Base-by-base conservation (phyloP, 2,113 vertebrate species). In the Cryptotis parvus region DNA sequence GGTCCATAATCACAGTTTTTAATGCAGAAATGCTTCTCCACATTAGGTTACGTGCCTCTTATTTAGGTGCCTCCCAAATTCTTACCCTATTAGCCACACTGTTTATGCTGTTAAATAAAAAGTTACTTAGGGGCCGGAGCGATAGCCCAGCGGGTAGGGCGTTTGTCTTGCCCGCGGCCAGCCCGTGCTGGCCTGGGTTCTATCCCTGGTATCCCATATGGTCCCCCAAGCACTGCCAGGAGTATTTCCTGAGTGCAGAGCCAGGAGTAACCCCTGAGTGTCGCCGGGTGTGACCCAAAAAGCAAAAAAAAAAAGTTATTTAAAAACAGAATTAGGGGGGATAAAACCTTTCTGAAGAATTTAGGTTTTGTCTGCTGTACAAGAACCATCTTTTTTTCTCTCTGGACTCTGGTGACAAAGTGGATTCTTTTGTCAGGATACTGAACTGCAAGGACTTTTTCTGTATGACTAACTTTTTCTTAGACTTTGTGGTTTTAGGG, bases 401-500 rank as follows among this genome's bases (percentile, higher is more conserved):
- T 22, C 10, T 33, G 63, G 33, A 41, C 35, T 70, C 0, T 52
- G 33, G n/a, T 66, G 27, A 35, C 8, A 2, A 45, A 61, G 27
- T 65, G 66, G 2, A 45, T 87, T 80, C 43, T 86, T 18, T 87
- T 63, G 7, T 86, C 6, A 73, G 41, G 39, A 37, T 81, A 58
- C 33, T 91, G 58, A 91, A 9, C 31, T 66, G 15, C 73, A 83
- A 81, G 43, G 27, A 77, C 55, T 91, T 84, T 82, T 85, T 41
- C 78, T 49, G 69, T 58, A 82, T 49, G 66, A 16, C 9, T 29
- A 83, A 11, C n/a, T 89, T 20, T 20, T 63, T 4, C 80, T 92
- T 81, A 61, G 83, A 87, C 80, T 84, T 94, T 87, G 39, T 58
- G 68, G 90, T 88, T 94, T 79, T 88, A 86, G 82, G 66, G 55